These are phyloP conservation scores for Tribolium freemani DNA, from an alignment of 2,888 invertebrate species.

Conservation along the genomic window DNA sequence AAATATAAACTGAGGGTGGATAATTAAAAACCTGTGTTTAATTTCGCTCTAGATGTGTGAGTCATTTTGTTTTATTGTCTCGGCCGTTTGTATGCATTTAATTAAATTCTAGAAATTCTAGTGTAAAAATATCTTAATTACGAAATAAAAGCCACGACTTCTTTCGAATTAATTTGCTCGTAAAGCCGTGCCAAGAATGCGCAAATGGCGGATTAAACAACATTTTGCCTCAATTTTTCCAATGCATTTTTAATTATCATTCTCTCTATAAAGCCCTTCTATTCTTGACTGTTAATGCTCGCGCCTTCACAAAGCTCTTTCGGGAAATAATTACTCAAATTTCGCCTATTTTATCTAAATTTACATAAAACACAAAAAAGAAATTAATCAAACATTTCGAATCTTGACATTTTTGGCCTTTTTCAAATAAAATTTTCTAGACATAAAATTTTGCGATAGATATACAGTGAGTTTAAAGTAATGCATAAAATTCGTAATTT, in stretches of 20 bases:
- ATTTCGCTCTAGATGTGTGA: slow-evolving; percentile 45
- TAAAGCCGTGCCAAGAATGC: slow-evolving; percentile 23
- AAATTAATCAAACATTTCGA: no score
- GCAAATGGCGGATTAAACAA: slow-evolving; percentile 15
- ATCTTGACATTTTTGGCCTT: no score
- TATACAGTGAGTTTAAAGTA: no score
- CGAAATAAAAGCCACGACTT: slow-evolving; percentile 47
- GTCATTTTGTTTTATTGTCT: slow-evolving; percentile 49
- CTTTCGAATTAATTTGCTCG: slow-evolving; percentile 44
- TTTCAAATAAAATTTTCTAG: no score
- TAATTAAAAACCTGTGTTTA: slow-evolving; percentile 52
- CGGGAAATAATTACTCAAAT: no score
- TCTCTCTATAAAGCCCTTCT: neutral
- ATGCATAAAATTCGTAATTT: no score
- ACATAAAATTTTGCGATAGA: no score
- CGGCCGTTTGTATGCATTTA: slow-evolving; percentile 49
- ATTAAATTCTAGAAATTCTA: slow-evolving; percentile 55
- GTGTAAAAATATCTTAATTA: slow-evolving; percentile 55
- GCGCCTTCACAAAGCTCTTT: no score
- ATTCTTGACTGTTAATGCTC: neutral
- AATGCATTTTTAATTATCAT: slow-evolving; percentile 27
- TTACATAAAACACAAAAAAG: no score
- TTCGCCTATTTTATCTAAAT: no score
- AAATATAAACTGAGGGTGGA: slow-evolving; percentile 48
- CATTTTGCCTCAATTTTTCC: slow-evolving; percentile 27